Evolutionary conservation across 2,888 invertebrate genomes (phyloP).

Genomic region (Protophormia terraenovae): DNA sequence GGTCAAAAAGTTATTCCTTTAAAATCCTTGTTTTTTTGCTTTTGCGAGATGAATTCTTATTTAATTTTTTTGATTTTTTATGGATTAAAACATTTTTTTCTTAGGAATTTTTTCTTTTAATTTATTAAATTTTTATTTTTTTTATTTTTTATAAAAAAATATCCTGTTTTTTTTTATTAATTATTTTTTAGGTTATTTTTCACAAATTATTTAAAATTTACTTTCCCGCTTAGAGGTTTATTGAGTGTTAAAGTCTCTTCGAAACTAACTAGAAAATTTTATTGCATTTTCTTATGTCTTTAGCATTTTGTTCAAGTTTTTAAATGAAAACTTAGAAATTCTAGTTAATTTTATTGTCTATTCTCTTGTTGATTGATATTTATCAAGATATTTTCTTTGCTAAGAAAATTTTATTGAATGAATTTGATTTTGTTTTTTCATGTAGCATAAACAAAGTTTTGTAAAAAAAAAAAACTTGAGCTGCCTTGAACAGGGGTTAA

Average conservation of each 20-base stretch:
- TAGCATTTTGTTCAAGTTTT: not conserved
- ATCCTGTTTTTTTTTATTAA: slow-evolving; percentile 20
- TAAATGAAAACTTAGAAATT: slow-evolving; percentile 65
- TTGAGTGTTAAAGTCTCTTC: slow-evolving; percentile 72
- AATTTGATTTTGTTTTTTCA: no score
- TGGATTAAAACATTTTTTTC: slow-evolving; percentile 12
- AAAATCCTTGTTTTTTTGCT: slow-evolving; percentile 5
- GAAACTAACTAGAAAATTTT: slow-evolving; percentile 73
- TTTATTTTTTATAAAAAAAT: not conserved
- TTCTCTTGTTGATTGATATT: slow-evolving; percentile 23
- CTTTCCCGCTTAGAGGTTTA: slow-evolving; percentile 68
- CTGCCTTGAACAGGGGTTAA: no score
- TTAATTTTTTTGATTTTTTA: not conserved
- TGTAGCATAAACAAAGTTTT: no score
- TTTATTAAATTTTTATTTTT: not conserved
- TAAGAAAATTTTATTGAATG: slow-evolving; percentile 42
- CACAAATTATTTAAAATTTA: not conserved
- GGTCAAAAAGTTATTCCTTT: not conserved
- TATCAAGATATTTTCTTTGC: slow-evolving; percentile 38
- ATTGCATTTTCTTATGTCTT: not conserved
- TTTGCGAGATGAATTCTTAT: not conserved
- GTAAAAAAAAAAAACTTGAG: no score
- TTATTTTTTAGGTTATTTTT: not conserved
- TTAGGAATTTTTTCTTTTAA: not conserved
- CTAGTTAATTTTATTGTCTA: slow-evolving; percentile 27